A percentile compares a stretch with the other conserved stretches of the same genome.
These are phyloP conservation scores for Pungitius pungitius DNA, from an alignment of 2,113 vertebrate genomes.

Conservation along the genomic window DNA sequence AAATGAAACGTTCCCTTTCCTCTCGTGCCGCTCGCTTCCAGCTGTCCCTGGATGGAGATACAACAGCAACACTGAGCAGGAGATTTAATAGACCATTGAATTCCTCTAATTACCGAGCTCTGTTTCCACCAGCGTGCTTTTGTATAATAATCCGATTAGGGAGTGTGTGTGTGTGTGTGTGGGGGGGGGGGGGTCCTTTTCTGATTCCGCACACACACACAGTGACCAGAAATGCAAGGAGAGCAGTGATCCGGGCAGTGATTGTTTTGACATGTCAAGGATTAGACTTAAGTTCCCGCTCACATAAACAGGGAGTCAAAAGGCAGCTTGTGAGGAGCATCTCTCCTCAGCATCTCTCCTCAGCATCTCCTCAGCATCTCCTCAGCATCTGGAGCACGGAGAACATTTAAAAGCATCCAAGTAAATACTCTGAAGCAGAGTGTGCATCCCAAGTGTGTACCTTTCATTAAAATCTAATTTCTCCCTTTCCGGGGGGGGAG, in stretches of 20 bases:
- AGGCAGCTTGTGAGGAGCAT: neutral
- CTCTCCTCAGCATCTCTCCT: neutral
- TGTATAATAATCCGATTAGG: constrained; percentile 62
- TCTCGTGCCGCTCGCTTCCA: neutral
- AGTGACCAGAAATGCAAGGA: constrained; percentile 24
- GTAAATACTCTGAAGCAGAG: neutral
- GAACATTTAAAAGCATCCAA: neutral
- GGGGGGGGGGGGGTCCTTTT: constrained; percentile 21
- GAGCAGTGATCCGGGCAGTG: constrained; percentile 20
- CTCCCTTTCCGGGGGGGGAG: neutral
- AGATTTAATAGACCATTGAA: constrained; percentile 43
- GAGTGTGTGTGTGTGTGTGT: no score
- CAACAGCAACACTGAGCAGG: constrained; percentile 19
- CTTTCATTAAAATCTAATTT: neutral
- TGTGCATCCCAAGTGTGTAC: neutral
- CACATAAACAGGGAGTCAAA: neutral
- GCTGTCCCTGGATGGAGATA: constrained; percentile 27
- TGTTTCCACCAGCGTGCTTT: constrained; percentile 47
- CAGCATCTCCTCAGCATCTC: constrained; percentile 9
- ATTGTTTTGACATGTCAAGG: constrained; percentile 69
- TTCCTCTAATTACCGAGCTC: constrained; percentile 65
- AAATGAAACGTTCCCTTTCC: neutral
- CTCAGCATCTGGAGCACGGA: neutral
- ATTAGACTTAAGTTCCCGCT: constrained; percentile 41
- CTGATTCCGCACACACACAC: constrained; percentile 13